Base-by-base conservation (phyloP, 2,113 vertebrate genomes). In the Clarias batrachus region DNA sequence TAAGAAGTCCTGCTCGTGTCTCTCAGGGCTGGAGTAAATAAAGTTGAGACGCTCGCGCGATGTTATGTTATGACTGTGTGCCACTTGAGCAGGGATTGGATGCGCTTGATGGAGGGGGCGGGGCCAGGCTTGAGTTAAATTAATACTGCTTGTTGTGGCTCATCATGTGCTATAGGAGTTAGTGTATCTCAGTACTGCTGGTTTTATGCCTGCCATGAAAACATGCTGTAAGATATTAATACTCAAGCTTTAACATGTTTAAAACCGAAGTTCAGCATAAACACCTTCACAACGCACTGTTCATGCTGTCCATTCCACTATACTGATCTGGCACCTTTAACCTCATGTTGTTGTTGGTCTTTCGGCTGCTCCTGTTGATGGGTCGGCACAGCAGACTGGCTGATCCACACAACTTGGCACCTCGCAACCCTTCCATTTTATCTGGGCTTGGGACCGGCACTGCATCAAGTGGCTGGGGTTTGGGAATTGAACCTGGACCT, bases 21-120 rank as follows among this genome's bases (percentile, higher is more conserved):
- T 33, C 16, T 59, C 77, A 19, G 56, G 56, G 33, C 52, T 56
- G 68, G 48, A 48, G 81, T 57, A n/a, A 57, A 81, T 86, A 87
- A 77, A 82, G 92, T 92, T 90, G 81, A 87, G 92, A 90, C 93
- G 81, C 4, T 89, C 59, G 85, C 83, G 86, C 84, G 90, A 91
- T 93, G 91, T 93, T 92, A 85, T 88, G 94, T 60, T 63, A 86
- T 93, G 94, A 92, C 91, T 94, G 96, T 96, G 93, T 92, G 90
- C 86, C 77, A 87, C 91, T 90, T 74, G 92, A 85, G 85, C 93
- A 83, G 93, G 89, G 93, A 95, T 96, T 96, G 97, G 96, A 91
- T 93, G 94, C 88, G 93, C 91, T 90, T 93, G 91, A 96, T 94
- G 91, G 91, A 94, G 90, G 92, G 95, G 96, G 96, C 94, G 96